Conservation (phyloP, 2,113 vertebrate genomes). For the Semicossyphus pulcher region DNA sequence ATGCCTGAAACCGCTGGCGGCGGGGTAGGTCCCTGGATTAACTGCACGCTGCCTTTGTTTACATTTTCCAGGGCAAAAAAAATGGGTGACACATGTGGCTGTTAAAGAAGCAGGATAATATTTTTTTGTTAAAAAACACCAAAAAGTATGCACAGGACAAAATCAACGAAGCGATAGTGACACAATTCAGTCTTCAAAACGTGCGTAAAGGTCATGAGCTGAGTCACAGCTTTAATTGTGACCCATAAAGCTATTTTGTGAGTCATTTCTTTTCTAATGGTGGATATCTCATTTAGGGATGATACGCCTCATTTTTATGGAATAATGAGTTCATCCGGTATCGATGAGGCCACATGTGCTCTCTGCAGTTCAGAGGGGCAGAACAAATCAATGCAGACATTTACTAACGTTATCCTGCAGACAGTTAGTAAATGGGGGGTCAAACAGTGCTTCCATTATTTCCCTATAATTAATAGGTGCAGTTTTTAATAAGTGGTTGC, state of each 20-base stretch:
- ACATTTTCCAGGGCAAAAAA: no score
- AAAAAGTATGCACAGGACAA: no score
- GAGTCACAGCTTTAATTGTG: not conserved
- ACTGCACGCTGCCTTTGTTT: no score
- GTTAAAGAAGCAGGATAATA: no score
- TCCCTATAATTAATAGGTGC: not conserved
- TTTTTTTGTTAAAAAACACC: no score
- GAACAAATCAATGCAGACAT: slow-evolving; percentile 44
- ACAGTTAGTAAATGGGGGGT: slow-evolving; percentile 1
- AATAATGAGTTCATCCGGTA: slow-evolving; percentile 18
- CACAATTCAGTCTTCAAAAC: not conserved
- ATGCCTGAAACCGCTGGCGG: no score
- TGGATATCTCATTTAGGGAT: slow-evolving; percentile 25
- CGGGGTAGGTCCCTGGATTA: no score
- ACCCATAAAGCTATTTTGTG: slow-evolving; percentile 1
- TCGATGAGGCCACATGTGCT: slow-evolving; percentile 9
- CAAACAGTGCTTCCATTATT: not conserved
- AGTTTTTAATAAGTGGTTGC: not conserved
- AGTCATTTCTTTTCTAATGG: slow-evolving; percentile 19
- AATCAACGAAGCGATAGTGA: no score
- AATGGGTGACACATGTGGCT: no score
- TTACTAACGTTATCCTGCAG: slow-evolving; percentile 16
- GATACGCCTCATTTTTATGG: slow-evolving; percentile 20
- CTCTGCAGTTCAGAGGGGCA: slow-evolving; percentile 11
- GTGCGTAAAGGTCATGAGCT: slow-evolving; percentile 6